Percentiles rank a stretch among this genome's conserved stretches.
Evolutionary conservation across 2,888 invertebrate genomes (phyloP).

Genomic region (Noctuana brunneofusca): DNA sequence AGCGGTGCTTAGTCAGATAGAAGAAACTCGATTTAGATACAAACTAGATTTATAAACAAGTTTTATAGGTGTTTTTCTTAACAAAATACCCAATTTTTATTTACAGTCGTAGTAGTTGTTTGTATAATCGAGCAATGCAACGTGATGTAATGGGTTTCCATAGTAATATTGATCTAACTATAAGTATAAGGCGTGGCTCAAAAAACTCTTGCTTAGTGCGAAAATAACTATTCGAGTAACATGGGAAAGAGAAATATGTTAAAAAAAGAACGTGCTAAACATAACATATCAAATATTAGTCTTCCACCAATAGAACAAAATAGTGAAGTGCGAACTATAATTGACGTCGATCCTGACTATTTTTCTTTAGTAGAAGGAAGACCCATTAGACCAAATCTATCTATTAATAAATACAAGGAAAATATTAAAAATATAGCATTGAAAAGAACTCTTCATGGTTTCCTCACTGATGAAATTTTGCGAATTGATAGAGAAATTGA

Average conservation of each 20-base stretch:
- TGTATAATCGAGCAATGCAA: neutral
- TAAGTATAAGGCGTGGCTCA: neutral
- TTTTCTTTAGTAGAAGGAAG: slow-evolving; percentile 84
- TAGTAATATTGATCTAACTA: slow-evolving; percentile 59
- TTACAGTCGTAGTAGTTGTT: neutral
- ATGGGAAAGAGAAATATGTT: slow-evolving; percentile 52
- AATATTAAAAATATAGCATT: slow-evolving; percentile 72
- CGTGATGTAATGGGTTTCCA: slow-evolving; percentile 50
- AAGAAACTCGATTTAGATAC: too few species aligned
- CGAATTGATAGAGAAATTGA: slow-evolving; percentile 70
- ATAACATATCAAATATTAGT: slow-evolving; percentile 61
- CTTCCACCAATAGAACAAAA: slow-evolving; percentile 65
- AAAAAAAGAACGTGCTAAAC: slow-evolving; percentile 52
- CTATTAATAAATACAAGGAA: slow-evolving; percentile 79
- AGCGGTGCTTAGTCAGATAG: too few species aligned
- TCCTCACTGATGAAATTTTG: slow-evolving; percentile 69
- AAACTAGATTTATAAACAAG: too few species aligned
- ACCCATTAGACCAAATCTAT: slow-evolving; percentile 81
- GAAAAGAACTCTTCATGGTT: slow-evolving; percentile 66
- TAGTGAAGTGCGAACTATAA: slow-evolving; percentile 68
- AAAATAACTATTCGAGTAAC: slow-evolving; percentile 6
- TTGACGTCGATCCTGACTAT: slow-evolving; percentile 85
- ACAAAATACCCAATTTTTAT: too few species aligned
- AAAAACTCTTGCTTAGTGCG: too few species aligned
- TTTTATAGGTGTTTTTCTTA: too few species aligned